These are phyloP conservation scores for Tipula vernalis DNA, from an alignment of 2,888 invertebrate genomes.

Conservation along the genomic window DNA sequence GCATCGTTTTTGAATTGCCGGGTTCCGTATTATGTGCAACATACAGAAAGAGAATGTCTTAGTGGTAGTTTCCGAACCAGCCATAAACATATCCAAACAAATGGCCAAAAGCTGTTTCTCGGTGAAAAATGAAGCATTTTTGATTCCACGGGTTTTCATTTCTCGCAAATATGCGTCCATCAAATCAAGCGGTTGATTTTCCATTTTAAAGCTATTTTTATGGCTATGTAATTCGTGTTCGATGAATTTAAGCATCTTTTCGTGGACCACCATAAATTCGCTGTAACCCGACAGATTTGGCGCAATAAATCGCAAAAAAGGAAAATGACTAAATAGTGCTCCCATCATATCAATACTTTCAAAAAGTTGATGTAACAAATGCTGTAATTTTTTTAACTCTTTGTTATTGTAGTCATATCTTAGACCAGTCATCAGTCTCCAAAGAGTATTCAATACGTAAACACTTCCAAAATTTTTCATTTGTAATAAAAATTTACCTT, in stretches of 20 bases:
- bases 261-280: constrained; percentile 56
- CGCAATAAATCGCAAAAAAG: constrained; percentile 53
- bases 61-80: constrained; percentile 75
- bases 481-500: constrained; percentile 39
- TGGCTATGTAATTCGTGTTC: constrained; percentile 58
- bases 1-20: constrained; percentile 58
- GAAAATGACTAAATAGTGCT: constrained; percentile 66
- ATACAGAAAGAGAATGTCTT: constrained; percentile 68
- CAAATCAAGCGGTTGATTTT: constrained; percentile 55
- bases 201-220: constrained; percentile 47
- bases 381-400: constrained; percentile 53
- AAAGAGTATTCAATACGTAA: constrained; percentile 64
- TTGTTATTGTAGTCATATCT: constrained; percentile 57
- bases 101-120: constrained; percentile 67
- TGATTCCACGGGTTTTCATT: constrained; percentile 43
- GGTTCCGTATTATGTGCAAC: constrained; percentile 56
- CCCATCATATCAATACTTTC: constrained; percentile 71
- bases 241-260: constrained; percentile 58
- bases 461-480: constrained; percentile 67
- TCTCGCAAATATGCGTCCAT: constrained; percentile 71
- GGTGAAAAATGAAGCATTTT: constrained; percentile 39
- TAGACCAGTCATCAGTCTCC: constrained; percentile 72
- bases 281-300: constrained; percentile 67
- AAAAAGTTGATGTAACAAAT: constrained; percentile 55
- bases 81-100: constrained; percentile 77